Evolutionary conservation across 2,797 vertebrate genomes (phyloP).

Genomic region (Propithecus deckenii): DNA sequence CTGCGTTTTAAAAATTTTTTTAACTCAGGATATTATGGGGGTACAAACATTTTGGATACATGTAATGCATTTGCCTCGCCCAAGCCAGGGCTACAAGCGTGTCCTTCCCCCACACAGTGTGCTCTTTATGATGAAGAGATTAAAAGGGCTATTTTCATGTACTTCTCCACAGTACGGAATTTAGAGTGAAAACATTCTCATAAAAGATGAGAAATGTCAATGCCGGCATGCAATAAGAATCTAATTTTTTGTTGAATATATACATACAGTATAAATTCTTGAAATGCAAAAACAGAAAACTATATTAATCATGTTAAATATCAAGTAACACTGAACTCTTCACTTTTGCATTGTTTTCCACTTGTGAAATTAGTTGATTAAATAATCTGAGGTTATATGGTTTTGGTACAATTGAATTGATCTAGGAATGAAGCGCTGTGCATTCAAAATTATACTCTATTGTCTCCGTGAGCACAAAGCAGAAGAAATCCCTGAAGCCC

Average conservation of each 20-base stretch:
- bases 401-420: conserved; percentile 82
- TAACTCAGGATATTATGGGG: too few species aligned
- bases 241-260: conserved; percentile 49
- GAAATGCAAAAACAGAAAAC: conserved; percentile 70
- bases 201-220: conserved; percentile 49
- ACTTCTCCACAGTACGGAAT: not conserved
- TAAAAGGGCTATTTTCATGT: conserved; percentile 24
- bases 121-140: not conserved
- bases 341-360: conserved; percentile 67
- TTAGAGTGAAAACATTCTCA: conserved; percentile 55
- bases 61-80: too few species aligned
- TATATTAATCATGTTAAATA: conserved; percentile 78
- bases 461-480: conserved; percentile 81
- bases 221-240: conserved; percentile 54
- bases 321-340: conserved; percentile 66
- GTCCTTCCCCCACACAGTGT: too few species aligned
- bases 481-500: conserved; percentile 84
- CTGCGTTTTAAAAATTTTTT: not conserved
- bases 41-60: too few species aligned
- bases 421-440: conserved; percentile 80
- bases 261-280: not conserved
- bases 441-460: conserved; percentile 82
- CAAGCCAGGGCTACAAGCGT: too few species aligned
- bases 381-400: conserved; percentile 78
- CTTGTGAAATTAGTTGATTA: conserved; percentile 82